Evolutionary conservation across 2,797 vertebrate genomes (phyloP).

Genomic region (Hippoglossus hippoglossus): DNA sequence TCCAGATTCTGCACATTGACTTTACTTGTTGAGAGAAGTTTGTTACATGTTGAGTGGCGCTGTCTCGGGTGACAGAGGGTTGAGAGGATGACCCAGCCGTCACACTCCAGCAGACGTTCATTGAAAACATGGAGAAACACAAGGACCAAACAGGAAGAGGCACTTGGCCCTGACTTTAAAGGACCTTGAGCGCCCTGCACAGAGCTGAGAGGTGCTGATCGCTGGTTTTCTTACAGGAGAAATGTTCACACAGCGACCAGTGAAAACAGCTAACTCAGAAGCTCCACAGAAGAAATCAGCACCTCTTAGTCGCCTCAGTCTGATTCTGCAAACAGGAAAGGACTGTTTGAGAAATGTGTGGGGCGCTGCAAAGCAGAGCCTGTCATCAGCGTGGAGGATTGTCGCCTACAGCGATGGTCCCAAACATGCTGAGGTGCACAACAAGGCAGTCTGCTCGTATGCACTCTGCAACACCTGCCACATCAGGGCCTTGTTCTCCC

Average conservation of each 20-base stretch:
- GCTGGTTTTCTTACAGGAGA: no score
- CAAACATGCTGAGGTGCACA: neutral
- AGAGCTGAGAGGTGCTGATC: neutral
- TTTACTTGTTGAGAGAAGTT: no score
- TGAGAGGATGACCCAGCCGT: neutral
- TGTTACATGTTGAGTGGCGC: no score
- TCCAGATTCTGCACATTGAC: no score
- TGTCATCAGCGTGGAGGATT: neutral
- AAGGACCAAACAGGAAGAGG: neutral
- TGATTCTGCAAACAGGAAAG: neutral
- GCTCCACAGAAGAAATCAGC: neutral
- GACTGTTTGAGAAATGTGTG: neutral
- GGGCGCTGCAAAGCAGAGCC: neutral
- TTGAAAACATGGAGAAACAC: neutral
- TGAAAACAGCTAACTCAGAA: neutral
- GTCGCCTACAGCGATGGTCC: neutral
- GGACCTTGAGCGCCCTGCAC: neutral
- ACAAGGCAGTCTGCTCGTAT: neutral
- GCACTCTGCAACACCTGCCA: conserved; percentile 4
- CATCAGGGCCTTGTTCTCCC: neutral
- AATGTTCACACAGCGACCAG: neutral
- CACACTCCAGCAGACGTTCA: neutral
- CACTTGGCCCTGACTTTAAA: neutral
- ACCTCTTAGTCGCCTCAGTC: neutral
- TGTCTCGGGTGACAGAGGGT: neutral